A percentile compares a stretch with the other conserved stretches of the same genome.
Evolutionary conservation across 2,888 invertebrate genomes (phyloP).

Genomic region (Disparrhopalites patrizii): DNA sequence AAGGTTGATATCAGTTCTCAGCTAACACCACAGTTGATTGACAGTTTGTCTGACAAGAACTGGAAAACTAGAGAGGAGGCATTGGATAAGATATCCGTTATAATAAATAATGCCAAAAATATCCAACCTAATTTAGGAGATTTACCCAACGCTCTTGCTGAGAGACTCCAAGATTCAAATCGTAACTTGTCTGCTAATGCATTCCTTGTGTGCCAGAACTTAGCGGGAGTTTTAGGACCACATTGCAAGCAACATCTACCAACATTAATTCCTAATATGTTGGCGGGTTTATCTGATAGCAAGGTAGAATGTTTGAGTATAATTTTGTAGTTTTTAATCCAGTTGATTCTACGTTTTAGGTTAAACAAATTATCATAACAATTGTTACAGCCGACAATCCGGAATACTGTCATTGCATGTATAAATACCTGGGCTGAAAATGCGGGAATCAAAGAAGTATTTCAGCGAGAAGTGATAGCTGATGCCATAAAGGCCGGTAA

Average conservation of each 20-base stretch:
- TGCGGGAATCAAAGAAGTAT: slow-evolving; percentile 72
- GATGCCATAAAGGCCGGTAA: slow-evolving; percentile 83
- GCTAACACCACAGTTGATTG: slow-evolving; percentile 37
- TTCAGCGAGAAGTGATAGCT: slow-evolving; percentile 83
- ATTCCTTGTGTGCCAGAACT: slow-evolving; percentile 72
- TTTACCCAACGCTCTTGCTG: slow-evolving; percentile 71
- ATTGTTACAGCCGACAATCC: slow-evolving; percentile 23
- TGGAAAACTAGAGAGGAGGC: slow-evolving; percentile 65
- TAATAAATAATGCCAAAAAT: slow-evolving; percentile 66
- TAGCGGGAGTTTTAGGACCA: slow-evolving; percentile 78
- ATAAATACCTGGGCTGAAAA: slow-evolving; percentile 81
- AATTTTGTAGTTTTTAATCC: no score
- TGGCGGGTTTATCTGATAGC: slow-evolving; percentile 62
- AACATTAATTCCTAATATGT: slow-evolving; percentile 76
- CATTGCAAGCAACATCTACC: slow-evolving; percentile 74
- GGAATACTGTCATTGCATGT: slow-evolving; percentile 63
- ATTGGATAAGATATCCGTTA: slow-evolving; percentile 65
- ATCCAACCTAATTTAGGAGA: slow-evolving; percentile 82
- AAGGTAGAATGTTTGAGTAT: slow-evolving; percentile 65
- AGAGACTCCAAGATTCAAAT: slow-evolving; percentile 81
- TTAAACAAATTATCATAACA: neutral
- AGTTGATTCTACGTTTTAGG: no score
- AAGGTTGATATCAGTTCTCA: slow-evolving; percentile 30
- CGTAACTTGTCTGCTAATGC: slow-evolving; percentile 83
- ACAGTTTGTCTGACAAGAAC: slow-evolving; percentile 50